Evolutionary conservation across 2,113 vertebrate species (phyloP).

Genomic region (Cnemophilus loriae): DNA sequence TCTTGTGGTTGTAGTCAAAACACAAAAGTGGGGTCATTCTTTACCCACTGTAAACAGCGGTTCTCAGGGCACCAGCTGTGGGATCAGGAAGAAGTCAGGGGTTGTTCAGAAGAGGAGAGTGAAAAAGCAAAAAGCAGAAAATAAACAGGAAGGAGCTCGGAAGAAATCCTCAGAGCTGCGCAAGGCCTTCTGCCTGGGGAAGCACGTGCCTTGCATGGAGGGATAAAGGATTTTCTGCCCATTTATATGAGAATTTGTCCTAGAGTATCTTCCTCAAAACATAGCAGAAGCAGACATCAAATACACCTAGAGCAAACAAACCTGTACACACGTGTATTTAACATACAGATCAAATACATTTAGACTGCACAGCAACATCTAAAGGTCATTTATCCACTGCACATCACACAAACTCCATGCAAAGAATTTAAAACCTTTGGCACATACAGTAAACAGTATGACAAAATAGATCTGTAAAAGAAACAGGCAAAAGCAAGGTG

Average conservation of each 20-base stretch:
- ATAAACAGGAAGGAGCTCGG: background rate
- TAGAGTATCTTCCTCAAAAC: background rate
- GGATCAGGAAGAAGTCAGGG: background rate
- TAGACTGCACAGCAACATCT: background rate
- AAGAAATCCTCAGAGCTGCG: background rate
- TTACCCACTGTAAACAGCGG: accelerated
- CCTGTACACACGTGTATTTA: accelerated
- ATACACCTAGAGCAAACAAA: background rate
- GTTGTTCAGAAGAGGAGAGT: background rate
- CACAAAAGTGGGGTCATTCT: background rate
- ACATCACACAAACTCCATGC: conserved; percentile 36
- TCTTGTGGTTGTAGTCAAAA: background rate
- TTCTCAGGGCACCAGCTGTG: background rate
- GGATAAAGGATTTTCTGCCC: background rate
- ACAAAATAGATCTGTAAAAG: conserved; percentile 78
- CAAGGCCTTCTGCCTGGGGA: background rate
- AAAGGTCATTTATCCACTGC: background rate
- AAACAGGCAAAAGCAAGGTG: conserved; percentile 8
- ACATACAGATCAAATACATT: background rate
- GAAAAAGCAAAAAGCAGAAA: background rate
- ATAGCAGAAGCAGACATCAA: background rate
- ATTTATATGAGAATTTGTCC: background rate
- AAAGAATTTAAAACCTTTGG: background rate
- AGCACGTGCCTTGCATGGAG: background rate
- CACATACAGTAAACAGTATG: conserved; percentile 85